Evolutionary conservation across 2,888 invertebrate genomes (phyloP).

Genomic region (Schizotus pectinicornis): DNA sequence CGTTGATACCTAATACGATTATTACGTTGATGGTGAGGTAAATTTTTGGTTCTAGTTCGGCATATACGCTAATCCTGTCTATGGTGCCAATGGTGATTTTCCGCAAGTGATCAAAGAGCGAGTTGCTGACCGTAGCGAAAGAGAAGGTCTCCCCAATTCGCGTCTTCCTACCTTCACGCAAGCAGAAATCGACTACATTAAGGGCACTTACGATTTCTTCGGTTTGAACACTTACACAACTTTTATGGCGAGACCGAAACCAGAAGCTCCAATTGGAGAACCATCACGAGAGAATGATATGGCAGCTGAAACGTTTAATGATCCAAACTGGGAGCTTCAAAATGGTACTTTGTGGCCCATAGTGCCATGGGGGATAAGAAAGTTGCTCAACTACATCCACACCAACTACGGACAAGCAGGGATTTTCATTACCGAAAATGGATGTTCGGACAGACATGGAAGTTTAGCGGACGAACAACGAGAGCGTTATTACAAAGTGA

Average conservation of each 20-base stretch:
- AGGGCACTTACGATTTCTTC: neutral
- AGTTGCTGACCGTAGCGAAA: neutral
- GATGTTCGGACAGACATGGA: constrained; percentile 1
- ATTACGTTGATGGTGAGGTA: no score
- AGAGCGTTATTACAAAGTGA: neutral
- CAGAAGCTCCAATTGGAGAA: neutral
- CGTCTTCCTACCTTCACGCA: neutral
- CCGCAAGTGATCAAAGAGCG: neutral
- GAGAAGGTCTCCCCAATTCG: neutral
- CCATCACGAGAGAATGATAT: neutral
- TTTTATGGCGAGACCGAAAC: neutral
- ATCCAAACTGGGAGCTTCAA: neutral
- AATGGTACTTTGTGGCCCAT: neutral
- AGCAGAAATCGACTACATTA: neutral
- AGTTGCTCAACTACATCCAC: neutral
- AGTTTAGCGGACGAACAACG: neutral
- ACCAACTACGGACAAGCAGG: neutral
- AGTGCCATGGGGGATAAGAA: neutral
- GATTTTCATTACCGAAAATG: neutral
- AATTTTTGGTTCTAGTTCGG: neutral
- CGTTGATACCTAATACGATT: no score
- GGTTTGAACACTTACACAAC: neutral
- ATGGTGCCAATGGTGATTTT: neutral
- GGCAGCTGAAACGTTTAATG: neutral
- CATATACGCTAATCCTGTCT: neutral